Conservation (phyloP, 1,140 invertebrate genomes). For the Stratiolaelaps scimitus region DNA sequence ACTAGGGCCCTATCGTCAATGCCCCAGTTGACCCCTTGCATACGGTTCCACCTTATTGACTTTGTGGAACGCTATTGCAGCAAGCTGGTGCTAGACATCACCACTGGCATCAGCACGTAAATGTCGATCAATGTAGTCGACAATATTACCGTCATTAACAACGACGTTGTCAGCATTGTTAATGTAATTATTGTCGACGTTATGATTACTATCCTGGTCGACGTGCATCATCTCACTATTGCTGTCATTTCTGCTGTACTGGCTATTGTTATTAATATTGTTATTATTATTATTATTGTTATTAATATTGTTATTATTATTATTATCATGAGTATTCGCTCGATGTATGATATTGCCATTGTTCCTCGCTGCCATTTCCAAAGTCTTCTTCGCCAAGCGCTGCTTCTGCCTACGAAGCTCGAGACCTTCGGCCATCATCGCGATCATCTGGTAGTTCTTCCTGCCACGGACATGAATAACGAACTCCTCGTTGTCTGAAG, state of each 20-base stretch:
- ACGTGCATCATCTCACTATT: background rate
- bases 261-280: background rate
- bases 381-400: background rate
- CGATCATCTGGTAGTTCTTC: constrained; percentile 5
- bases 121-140: no score
- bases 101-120: no score
- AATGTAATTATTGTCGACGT: background rate
- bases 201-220: background rate
- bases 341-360: background rate
- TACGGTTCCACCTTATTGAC: no score
- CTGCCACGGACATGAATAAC: background rate
- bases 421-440: constrained; percentile 11
- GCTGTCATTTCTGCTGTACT: background rate
- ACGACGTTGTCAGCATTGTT: no score
- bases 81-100: no score
- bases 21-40: no score
- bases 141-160: no score
- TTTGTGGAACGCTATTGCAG: no score
- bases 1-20: no score
- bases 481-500: constrained; percentile 12
- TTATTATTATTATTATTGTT: background rate
- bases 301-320: background rate
- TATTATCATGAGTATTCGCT: background rate
- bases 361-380: background rate
- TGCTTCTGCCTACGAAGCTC: background rate